Base-by-base conservation (phyloP, 2,888 invertebrate genomes). In the Harpalus rufipes region DNA sequence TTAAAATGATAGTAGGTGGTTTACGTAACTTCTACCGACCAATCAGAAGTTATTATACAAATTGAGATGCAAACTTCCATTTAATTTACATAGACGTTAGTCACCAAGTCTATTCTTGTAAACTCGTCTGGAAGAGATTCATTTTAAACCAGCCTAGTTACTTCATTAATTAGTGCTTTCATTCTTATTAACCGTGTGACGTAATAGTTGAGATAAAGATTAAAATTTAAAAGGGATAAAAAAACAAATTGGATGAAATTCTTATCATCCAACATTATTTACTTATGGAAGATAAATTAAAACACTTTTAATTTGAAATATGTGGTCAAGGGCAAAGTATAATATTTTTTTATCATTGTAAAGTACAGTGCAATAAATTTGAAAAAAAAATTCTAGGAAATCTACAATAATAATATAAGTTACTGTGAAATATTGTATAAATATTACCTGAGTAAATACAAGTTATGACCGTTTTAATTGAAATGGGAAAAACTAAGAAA, bases 361-460 rank as follows among this genome's bases (percentile, higher is more conserved):
- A 51, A 51, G 44, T 51, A 51, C 44, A 51, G 44, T 51, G 44
- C 44, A 51, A 51, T 51, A 51, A 51, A 51, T 51, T 44, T 51
- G 44, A 10, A 10, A 51, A 44, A 10, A 51, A 51, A 12, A 10
- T 51, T 51, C 44, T 51, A 12, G 12, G 44, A 10, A 51, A 51
- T 51, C 44, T 51, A 51, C 10, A 51, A 51, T 1, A 51, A 8
- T 4, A 51, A 51, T 51, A 10, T 5, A 44, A 10, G 7, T 44
- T 10, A 51, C 32, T 32, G 32, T 32, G 32, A 5, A 6, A 5
- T 32, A 32, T 32, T 32, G 32, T 32, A 12, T 51, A 51, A 51
- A 51, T 51, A 51, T 51, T 51, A 51, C 12, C 12, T 0, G 6
- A 51, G 12, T 51, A 51, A 8, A 51, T 51, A 51, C 3, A 51